Evolutionary conservation across 1,140 invertebrate genomes (phyloP).

Genomic region (Camponotus floridanus): DNA sequence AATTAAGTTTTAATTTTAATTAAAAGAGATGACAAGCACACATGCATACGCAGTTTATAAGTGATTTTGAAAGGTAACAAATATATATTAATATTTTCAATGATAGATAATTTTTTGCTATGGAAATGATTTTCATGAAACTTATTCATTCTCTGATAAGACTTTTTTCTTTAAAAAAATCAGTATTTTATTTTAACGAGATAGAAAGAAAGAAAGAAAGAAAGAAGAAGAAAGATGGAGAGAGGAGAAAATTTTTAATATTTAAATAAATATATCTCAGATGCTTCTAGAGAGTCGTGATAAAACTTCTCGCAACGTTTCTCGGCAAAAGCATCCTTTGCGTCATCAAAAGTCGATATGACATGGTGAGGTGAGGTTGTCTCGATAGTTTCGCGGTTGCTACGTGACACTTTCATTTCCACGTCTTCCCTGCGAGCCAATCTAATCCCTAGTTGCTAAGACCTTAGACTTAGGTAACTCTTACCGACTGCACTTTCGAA

Average conservation of each 20-base stretch:
- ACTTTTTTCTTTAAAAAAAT: neutral
- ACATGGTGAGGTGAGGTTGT: constrained; percentile 39
- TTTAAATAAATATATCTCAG: neutral
- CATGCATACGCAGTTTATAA: neutral
- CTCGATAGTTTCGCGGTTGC: constrained; percentile 65
- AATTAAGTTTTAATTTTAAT: neutral
- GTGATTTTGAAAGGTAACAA: neutral
- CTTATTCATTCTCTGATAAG: neutral
- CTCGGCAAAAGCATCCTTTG: constrained; percentile 10
- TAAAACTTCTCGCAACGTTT: constrained; percentile 6
- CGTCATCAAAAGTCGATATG: constrained; percentile 52
- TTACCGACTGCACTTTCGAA: constrained; percentile 51
- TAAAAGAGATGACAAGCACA: neutral
- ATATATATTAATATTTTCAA: neutral
- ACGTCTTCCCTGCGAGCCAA: neutral
- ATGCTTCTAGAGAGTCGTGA: neutral
- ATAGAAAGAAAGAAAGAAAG: neutral
- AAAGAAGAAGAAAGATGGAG: neutral
- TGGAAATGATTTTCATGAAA: neutral
- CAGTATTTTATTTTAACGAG: neutral
- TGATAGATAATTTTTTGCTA: neutral
- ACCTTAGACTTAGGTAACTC: constrained; percentile 4
- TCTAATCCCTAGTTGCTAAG: constrained; percentile 59
- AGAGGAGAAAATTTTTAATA: neutral
- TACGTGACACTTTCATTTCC: constrained; percentile 69